Conservation (phyloP, 2,797 vertebrate species). For the Balearica regulorum region DNA sequence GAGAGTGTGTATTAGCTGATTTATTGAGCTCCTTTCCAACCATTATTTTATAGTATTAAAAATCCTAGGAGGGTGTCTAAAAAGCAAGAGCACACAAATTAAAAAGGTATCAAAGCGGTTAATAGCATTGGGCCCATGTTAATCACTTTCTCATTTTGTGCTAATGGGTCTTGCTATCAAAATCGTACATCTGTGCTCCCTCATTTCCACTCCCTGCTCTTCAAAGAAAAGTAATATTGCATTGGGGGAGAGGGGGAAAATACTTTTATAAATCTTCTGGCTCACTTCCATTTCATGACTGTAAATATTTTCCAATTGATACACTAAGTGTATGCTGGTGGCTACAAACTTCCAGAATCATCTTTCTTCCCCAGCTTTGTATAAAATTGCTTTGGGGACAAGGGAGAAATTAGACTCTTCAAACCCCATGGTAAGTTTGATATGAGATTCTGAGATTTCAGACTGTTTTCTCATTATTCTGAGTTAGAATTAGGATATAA, state of each 20-base stretch:
- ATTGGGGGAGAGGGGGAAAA: not conserved
- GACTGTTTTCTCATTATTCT: not conserved
- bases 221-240: not conserved
- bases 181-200: not conserved
- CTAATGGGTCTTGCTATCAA: conserved; percentile 12
- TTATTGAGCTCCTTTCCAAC: not conserved
- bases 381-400: not conserved
- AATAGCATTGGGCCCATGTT: not conserved
- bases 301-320: not conserved
- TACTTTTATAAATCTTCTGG: not conserved
- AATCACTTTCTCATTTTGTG: conserved; percentile 11
- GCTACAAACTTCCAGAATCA: not conserved
- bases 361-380: not conserved
- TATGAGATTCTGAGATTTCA: not conserved
- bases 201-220: not conserved
- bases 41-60: not conserved
- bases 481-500: not conserved
- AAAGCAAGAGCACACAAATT: not conserved
- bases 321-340: not conserved
- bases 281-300: not conserved
- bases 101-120: not conserved
- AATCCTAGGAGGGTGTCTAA: not conserved
- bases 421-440: not conserved
- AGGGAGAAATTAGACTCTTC: not conserved
- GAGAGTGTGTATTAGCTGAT: not conserved